Conservation (phyloP, 1,140 invertebrate species). For the Halesus radiatus region DNA sequence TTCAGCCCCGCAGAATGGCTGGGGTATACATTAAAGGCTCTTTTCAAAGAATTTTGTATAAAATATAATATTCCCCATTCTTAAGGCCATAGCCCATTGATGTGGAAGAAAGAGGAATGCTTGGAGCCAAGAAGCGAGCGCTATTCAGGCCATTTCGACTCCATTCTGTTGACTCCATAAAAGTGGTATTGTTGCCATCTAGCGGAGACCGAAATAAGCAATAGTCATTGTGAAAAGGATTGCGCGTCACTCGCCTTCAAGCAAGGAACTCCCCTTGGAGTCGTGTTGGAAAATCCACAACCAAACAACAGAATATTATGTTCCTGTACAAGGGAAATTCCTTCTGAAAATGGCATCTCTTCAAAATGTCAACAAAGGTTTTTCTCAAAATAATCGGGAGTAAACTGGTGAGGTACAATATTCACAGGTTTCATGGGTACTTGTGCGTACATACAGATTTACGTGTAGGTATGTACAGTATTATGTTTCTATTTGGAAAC, state of each 20-base stretch:
- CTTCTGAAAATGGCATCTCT: slow-evolving; percentile 16
- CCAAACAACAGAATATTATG: slow-evolving; percentile 32
- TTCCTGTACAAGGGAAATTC: slow-evolving; percentile 20
- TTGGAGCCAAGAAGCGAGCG: slow-evolving; percentile 55
- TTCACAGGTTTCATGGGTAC: no score
- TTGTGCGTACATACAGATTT: no score
- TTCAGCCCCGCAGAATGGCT: slow-evolving; percentile 52
- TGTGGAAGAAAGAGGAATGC: slow-evolving; percentile 57
- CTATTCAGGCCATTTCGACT: slow-evolving; percentile 58
- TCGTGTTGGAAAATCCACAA: slow-evolving; percentile 42
- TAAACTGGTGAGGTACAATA: no score
- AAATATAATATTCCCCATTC: slow-evolving; percentile 57
- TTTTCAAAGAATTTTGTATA: slow-evolving; percentile 57
- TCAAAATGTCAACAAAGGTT: slow-evolving; percentile 21
- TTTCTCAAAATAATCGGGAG: background rate
- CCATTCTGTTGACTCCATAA: slow-evolving; percentile 58
- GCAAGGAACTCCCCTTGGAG: slow-evolving; percentile 11
- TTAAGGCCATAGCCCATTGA: slow-evolving; percentile 54
- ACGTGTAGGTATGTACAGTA: no score
- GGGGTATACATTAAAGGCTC: slow-evolving; percentile 57
- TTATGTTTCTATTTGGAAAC: no score
- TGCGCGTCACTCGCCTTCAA: slow-evolving; percentile 40
- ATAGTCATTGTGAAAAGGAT: slow-evolving; percentile 53
- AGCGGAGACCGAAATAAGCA: slow-evolving; percentile 57
- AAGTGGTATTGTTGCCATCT: slow-evolving; percentile 58